Base-by-base conservation (phyloP, 2,888 invertebrate species). In the Cantharis rufa region DNA sequence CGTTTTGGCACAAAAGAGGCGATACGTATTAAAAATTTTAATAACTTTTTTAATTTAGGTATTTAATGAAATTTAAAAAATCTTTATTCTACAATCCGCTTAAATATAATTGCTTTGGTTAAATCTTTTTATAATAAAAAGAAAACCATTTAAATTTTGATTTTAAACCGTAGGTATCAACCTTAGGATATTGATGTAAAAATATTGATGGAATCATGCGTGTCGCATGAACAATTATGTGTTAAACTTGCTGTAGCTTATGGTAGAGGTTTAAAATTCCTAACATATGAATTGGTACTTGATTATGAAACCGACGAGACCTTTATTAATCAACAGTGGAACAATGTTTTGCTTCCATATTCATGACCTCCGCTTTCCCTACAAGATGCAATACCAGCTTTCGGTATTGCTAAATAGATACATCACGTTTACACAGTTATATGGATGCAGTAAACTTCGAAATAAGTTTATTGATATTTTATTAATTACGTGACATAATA, bases 321-420 rank as follows among this genome's bases (percentile, higher is more conserved):
- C 48, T 48, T 48, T 48, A 48, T 48, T 48, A 48, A 48, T 48
- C 48, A 48, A n/a, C 48, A 48, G 48, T 48, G 48, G 48, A 48
- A 48, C 48, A 48, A 48, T 48, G 48, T 48, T 69, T 71, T 74
- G 18, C 69, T 74, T 77, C 32, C 77, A 74, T 77, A 77, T 77
- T 77, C 71, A 77, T 77, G 71, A 77, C 74, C 63, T 71, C 32
- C 62, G 70, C 74, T 77, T 77, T 77, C 74, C 63, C 77, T 69
- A 71, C 71, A 74, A 72, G 61, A 71, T 62, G 64, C 61, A 72
- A 70, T 73, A 70, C 15, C 62, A 63, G 62, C 74, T 77, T 77
- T 77, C 77, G 13, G 18, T 71, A 61, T 77, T 77, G 62, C 77
- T 48, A 48, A 48, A 48, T 48, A 48, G 48, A 48, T n/a, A 48